Percentiles rank a stretch among this genome's conserved stretches.
Conservation (phyloP, 2,113 vertebrate species). For the Rallus limicola region DNA sequence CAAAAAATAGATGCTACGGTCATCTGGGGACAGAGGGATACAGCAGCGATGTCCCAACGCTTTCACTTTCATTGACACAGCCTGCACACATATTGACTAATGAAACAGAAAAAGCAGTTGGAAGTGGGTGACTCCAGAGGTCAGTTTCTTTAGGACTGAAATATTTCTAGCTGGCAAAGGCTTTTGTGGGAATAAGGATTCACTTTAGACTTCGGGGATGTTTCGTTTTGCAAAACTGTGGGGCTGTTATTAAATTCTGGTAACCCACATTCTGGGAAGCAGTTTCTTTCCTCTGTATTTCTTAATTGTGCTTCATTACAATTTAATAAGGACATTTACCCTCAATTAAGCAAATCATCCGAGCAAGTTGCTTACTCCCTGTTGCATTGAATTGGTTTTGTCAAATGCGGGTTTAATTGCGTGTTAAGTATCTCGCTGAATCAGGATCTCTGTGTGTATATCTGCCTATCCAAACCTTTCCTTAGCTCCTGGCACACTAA, state of each 20-base stretch:
- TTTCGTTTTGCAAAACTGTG: slow-evolving; percentile 3
- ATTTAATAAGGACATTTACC: slow-evolving; percentile 54
- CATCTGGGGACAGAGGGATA: background rate
- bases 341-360: slow-evolving; percentile 57
- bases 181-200: background rate
- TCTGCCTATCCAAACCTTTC: background rate
- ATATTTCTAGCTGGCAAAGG: background rate
- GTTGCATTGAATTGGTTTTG: slow-evolving; percentile 34
- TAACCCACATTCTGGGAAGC: background rate
- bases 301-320: slow-evolving; percentile 49
- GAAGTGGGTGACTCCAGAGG: background rate
- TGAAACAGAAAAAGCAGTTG: background rate
- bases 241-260: background rate
- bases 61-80: slow-evolving; percentile 10
- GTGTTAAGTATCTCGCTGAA: slow-evolving; percentile 33
- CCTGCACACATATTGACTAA: background rate
- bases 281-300: slow-evolving; percentile 17
- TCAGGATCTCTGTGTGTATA: background rate
- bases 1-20: background rate
- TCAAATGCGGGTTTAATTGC: background rate
- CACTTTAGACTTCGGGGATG: background rate
- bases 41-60: background rate
- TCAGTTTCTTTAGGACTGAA: background rate
- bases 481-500: background rate
- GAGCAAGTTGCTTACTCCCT: background rate